These are phyloP conservation scores for Deroptyus accipitrinus DNA, from an alignment of 2,113 vertebrate species.

Conservation along the genomic window DNA sequence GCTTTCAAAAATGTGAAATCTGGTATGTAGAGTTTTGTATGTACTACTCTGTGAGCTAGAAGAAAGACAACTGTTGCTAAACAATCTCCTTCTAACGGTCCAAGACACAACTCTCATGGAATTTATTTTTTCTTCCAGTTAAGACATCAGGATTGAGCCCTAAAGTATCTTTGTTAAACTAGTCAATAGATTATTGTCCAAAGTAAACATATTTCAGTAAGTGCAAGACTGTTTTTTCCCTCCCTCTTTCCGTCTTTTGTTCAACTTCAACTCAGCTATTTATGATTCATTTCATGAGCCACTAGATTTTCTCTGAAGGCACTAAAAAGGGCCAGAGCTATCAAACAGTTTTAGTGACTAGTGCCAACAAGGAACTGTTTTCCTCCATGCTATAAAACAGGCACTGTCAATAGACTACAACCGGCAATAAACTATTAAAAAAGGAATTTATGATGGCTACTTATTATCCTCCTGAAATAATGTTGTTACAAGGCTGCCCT, in stretches of 20 bases:
- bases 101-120: neutral
- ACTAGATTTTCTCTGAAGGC: conserved; percentile 66
- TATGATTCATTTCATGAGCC: conserved; percentile 74
- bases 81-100: neutral
- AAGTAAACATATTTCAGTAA: conserved; percentile 69
- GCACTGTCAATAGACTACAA: conserved; percentile 75
- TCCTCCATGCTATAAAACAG: conserved; percentile 72
- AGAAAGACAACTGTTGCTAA: neutral
- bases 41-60: neutral
- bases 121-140: neutral
- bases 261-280: conserved; percentile 67
- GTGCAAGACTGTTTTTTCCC: conserved; percentile 21
- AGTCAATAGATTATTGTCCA: conserved; percentile 62
- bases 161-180: conserved; percentile 41
- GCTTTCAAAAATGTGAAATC: neutral
- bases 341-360: conserved; percentile 71
- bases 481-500: conserved; percentile 73
- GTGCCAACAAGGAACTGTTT: conserved; percentile 64
- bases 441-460: conserved; percentile 79
- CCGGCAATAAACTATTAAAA: conserved; percentile 79
- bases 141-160: neutral
- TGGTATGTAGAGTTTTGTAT: neutral
- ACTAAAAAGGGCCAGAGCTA: conserved; percentile 66
- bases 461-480: conserved; percentile 75
- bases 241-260: conserved; percentile 36